Base-by-base conservation (phyloP, 30 jellyfish, hydroid and myxozoan species). In the Cassiopea andromeda region DNA sequence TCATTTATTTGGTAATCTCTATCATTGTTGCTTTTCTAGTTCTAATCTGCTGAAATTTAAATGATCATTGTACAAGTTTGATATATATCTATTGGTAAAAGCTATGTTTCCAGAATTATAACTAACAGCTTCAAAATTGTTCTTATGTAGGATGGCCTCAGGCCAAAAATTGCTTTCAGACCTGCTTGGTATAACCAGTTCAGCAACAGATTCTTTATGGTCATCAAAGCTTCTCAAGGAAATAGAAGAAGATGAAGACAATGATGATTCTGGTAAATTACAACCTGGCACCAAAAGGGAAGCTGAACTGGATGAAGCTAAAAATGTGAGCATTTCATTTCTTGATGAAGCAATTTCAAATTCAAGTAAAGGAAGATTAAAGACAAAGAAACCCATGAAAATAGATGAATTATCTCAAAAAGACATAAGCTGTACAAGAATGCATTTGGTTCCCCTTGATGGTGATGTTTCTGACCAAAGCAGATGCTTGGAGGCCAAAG, bases 121-220 rank as follows among this genome's bases (percentile, higher is more conserved):
- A 3, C 10, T 54, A 6, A 54, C 64, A 54, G 12, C 64, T 54
- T 54, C 12, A 64, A 2, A 5, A 16, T 64, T 27, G 6, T 64
- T 13, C 73, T 9, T 14, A 64, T 64, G 2, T 14, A 64, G 73
- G 2, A 84, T 84, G 92, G 81, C 92, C 17, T 48, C 90, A 8
- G 94, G 94, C 18, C 86, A 77, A 69, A 77, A 58, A 59, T 57
- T 78, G 72, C 87, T 87, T 14, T 85, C 94, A 12, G 90, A 87
- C 54, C 78, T 87, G 44, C 94, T 87, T 72, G 90, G 88, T 9
- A 44, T 87, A n/a, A 87, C 94, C 2, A 87, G 69, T 61, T 60
- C 79, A 19, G 94, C 94, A 48, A 79, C 94, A 78, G 75, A 78
- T 64, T 87, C 94, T 7, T 2, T 87, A 44, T 81, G 67, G 69